Conservation (phyloP, 1,140 invertebrate species). For the Philopotamus ludificatus region DNA sequence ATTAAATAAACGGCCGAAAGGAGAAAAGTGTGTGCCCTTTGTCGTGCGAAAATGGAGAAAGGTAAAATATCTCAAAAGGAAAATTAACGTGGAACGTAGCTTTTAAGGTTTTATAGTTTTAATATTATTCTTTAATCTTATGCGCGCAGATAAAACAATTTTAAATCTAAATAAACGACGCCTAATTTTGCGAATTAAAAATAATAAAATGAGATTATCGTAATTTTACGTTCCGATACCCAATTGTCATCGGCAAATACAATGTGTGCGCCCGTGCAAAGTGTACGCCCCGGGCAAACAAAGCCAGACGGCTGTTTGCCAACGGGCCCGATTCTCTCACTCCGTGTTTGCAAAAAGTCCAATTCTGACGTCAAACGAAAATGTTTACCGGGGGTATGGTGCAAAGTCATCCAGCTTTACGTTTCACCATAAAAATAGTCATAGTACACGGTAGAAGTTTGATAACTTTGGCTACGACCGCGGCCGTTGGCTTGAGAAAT, state of each 20-base stretch:
- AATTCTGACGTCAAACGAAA: slow-evolving; percentile 42
- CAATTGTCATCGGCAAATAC: neutral
- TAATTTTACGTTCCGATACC: too few relatives aligned
- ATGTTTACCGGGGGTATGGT: slow-evolving; percentile 38
- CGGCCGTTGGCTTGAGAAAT: slow-evolving; percentile 21
- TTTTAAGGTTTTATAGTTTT: slow-evolving; percentile 15
- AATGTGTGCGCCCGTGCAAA: too few relatives aligned
- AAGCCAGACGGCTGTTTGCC: slow-evolving; percentile 30
- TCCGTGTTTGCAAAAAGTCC: slow-evolving; percentile 40
- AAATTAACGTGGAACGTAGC: slow-evolving; percentile 14
- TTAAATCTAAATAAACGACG: too few relatives aligned
- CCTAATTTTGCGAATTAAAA: too few relatives aligned
- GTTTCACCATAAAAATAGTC: slow-evolving; percentile 40
- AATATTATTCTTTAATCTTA: slow-evolving; percentile 19
- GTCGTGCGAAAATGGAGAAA: slow-evolving; percentile 28
- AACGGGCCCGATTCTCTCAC: neutral
- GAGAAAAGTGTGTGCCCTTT: slow-evolving; percentile 36
- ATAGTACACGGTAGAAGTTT: slow-evolving; percentile 35
- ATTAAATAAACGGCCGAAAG: slow-evolving; percentile 39
- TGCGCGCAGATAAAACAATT: too few relatives aligned
- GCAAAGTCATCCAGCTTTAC: slow-evolving; percentile 40
- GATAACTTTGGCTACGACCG: slow-evolving; percentile 34
- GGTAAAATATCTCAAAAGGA: slow-evolving; percentile 21
- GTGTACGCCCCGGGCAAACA: neutral
- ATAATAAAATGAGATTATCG: too few relatives aligned